Evolutionary conservation across 2,797 vertebrate species (phyloP), one percentile per base, ranked within the genome.

Genomic region (Acanthurus tractus): DNA sequence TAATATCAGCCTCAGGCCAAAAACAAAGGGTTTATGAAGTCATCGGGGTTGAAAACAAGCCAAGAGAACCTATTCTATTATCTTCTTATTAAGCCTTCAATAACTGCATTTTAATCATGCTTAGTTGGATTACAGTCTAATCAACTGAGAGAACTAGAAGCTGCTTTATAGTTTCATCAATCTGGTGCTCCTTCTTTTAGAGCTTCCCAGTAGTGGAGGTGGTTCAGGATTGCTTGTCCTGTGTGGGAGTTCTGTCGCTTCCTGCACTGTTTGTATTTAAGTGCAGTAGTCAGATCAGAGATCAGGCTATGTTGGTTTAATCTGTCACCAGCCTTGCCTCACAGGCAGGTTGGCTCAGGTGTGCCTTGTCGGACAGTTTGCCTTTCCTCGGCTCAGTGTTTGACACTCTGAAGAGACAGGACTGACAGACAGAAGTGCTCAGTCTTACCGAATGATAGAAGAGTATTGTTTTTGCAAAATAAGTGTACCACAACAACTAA

Each of bases 231-330:
- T n/a, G 13, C 38, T 62, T 78, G 68, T 85, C 68, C 74, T 82
- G 76, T 72, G 86, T 79, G 70, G 81, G 87, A 85, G 78, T 77
- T 54, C 70, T 62, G 53, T 75, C 38, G 8, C 36, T 70, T 29
- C 29, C 38, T 73, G 81, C 62, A 46, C 70, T 75, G 59, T 52
- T 78, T 62, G 56, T 76, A 65, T 81, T 90, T 68, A 76, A 76
- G 70, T 54, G 64, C 69, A 79, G 23, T 65, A 44, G 73, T 49
- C 76, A 64, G 58, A 70, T 79, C 56, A 61, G 79, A 88, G 85
- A 78, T 73, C 50, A 72, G 74, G 71, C 55, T 74, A 59, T 82
- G 87, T 84, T 85, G 82, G 74, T 67, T 82, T 86, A 72, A 78
- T 84, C 67, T 78, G 78, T 83, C 84, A 77, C 63, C 58, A 70